These are phyloP conservation scores for Pogonomyrmex californicus DNA, from an alignment of 1,140 invertebrate genomes.

Conservation along the genomic window DNA sequence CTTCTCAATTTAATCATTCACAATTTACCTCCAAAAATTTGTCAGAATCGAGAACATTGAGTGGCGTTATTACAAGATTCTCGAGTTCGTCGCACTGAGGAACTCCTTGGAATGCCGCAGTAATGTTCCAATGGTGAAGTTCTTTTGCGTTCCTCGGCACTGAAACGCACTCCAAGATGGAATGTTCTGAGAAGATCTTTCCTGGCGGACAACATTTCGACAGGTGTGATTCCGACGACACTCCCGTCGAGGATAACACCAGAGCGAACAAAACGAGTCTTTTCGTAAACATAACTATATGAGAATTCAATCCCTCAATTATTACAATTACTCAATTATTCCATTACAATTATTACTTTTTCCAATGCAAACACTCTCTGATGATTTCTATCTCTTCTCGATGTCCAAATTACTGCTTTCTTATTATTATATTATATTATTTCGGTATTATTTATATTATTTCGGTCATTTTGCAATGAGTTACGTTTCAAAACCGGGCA, in stretches of 20 bases:
- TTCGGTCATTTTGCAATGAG: background rate
- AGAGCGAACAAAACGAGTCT: background rate
- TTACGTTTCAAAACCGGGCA: background rate
- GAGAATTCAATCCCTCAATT: no score
- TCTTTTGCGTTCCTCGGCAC: background rate
- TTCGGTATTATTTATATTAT: constrained; percentile 2
- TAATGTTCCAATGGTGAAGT: background rate
- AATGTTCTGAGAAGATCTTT: constrained; percentile 45
- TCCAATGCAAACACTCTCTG: background rate
- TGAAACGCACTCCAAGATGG: constrained; percentile 61
- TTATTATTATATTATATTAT: background rate
- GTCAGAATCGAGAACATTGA: constrained; percentile 27
- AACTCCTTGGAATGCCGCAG: constrained; percentile 11
- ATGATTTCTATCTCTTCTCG: background rate
- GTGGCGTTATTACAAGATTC: constrained; percentile 38
- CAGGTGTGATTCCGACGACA: constrained; percentile 4
- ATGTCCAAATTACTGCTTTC: background rate
- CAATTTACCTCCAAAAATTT: constrained; percentile 52
- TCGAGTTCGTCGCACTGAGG: constrained; percentile 54
- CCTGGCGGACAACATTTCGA: constrained; percentile 70
- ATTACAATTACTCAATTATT: constrained; percentile 14
- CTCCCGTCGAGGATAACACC: background rate
- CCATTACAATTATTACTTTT: no score
- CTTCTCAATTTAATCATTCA: background rate
- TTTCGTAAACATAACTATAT: background rate